phyloP scores from a whole-genome alignment of 2,888 invertebrate genomes.

The Prionchulus punctatus region DNA sequence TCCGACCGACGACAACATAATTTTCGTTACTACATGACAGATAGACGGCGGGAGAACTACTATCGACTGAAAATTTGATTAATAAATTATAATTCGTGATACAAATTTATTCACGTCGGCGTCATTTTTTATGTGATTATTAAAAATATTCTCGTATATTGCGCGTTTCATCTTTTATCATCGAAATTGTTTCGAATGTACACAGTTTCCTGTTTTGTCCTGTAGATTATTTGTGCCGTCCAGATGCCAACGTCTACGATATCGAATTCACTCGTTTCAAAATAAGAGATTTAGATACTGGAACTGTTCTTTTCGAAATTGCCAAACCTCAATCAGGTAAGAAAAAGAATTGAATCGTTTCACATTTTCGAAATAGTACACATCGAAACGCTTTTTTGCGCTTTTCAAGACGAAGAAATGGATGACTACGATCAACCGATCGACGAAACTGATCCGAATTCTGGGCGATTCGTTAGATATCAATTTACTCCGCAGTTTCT shows the following conservation, averaged over 20 bases:
- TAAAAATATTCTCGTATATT: no score
- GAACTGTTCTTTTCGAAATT: slow-evolving; percentile 79
- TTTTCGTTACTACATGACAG: no score
- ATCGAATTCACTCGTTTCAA: slow-evolving; percentile 95
- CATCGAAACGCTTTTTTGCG: neutral
- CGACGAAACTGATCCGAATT: slow-evolving; percentile 45
- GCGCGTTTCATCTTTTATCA: no score
- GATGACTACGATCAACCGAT: slow-evolving; percentile 15
- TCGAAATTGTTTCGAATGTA: no score
- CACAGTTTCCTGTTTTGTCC: slow-evolving; percentile 22
- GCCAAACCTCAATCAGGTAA: slow-evolving; percentile 49
- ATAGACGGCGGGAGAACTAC: no score
- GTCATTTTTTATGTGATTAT: no score
- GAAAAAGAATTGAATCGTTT: neutral
- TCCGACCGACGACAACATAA: no score
- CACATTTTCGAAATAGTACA: neutral
- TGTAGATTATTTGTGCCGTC: slow-evolving; percentile 66
- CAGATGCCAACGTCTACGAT: slow-evolving; percentile 87
- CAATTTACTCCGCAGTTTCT: slow-evolving; percentile 96
- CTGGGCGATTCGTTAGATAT: slow-evolving; percentile 90
- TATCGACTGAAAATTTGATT: no score
- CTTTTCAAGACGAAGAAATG: slow-evolving; percentile 7
- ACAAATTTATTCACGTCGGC: no score
- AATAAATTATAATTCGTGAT: no score
- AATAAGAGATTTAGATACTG: slow-evolving; percentile 74